Percentiles rank a stretch among this genome's conserved stretches.
phyloP scores from a whole-genome alignment of 1,140 invertebrate species.

The Bradysia coprophila region DNA sequence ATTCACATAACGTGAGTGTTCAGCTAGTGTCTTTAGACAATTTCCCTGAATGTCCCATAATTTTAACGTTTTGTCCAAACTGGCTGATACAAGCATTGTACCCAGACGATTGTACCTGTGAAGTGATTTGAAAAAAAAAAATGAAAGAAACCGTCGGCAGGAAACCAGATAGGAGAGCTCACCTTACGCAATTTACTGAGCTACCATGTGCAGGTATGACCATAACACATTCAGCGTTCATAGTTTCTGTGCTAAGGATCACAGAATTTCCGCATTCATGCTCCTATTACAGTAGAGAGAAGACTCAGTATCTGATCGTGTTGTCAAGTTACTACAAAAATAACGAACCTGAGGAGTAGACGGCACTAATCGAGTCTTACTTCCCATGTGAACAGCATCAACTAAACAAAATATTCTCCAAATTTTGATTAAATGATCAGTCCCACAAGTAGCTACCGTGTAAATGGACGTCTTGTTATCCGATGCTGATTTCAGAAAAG shows the following conservation, averaged over 20 bases:
- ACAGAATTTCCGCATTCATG: conserved; percentile 2
- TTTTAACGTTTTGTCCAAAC: conserved; percentile 48
- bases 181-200: conserved; percentile 35
- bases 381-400: conserved; percentile 11
- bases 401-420: conserved; percentile 29
- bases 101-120: conserved; percentile 36
- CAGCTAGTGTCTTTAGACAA: conserved; percentile 27
- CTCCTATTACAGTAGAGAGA: neutral
- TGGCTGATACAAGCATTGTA: conserved; percentile 36
- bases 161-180: too few relatives aligned
- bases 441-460: conserved; percentile 45
- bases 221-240: conserved; percentile 8
- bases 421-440: conserved; percentile 51
- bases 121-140: neutral
- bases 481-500: neutral
- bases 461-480: conserved; percentile 23
- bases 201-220: conserved; percentile 24
- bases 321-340: neutral
- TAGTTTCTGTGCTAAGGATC: conserved; percentile 1
- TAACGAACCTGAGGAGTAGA: neutral
- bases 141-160: too few relatives aligned
- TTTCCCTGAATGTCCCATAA: conserved; percentile 41
- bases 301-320: neutral
- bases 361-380: conserved; percentile 5
- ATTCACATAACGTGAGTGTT: conserved; percentile 50